Percentiles rank a stretch among this genome's conserved stretches.
These are phyloP conservation scores for Helleia helle DNA, from an alignment of 2,888 invertebrate genomes.

Conservation along the genomic window DNA sequence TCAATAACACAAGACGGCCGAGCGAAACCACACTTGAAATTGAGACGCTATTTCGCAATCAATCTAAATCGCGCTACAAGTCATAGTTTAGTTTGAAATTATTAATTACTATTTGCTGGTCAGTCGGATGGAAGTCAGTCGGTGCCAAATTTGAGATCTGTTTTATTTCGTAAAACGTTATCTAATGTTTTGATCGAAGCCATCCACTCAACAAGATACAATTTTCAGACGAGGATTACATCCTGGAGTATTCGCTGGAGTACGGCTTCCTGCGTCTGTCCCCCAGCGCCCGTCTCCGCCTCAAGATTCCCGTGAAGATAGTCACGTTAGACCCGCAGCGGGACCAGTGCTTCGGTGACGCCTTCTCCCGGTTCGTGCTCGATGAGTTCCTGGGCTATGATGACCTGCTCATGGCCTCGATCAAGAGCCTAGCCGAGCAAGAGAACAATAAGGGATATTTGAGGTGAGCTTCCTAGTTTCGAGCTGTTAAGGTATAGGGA, in stretches of 20 bases:
- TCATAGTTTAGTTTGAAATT: too few relatives aligned
- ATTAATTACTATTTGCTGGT: too few relatives aligned
- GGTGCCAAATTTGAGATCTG: too few relatives aligned
- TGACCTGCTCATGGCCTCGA: constrained; percentile 96
- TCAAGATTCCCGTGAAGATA: constrained; percentile 93
- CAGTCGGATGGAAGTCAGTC: too few relatives aligned
- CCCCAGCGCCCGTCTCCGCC: constrained; percentile 85
- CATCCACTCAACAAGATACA: too few relatives aligned
- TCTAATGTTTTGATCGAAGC: too few relatives aligned
- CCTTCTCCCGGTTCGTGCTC: constrained; percentile 90
- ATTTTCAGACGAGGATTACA: constrained; percentile 90
- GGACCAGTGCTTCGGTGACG: constrained; percentile 95
- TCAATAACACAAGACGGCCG: too few relatives aligned
- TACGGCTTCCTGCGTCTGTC: constrained; percentile 96
- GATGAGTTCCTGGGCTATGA: constrained; percentile 97
- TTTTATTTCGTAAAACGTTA: too few relatives aligned
- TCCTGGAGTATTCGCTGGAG: constrained; percentile 97
- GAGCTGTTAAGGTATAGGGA: too few relatives aligned
- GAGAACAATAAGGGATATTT: constrained; percentile 97
- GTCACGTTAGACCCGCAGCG: constrained; percentile 89
- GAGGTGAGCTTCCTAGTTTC: constrained; percentile 65
- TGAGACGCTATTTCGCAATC: too few relatives aligned
- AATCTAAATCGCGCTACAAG: too few relatives aligned
- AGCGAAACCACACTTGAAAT: too few relatives aligned
- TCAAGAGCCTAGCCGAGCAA: constrained; percentile 94